phyloP scores from a whole-genome alignment of 2,797 vertebrate species.

The Phrynocephalus guinanensis region DNA sequence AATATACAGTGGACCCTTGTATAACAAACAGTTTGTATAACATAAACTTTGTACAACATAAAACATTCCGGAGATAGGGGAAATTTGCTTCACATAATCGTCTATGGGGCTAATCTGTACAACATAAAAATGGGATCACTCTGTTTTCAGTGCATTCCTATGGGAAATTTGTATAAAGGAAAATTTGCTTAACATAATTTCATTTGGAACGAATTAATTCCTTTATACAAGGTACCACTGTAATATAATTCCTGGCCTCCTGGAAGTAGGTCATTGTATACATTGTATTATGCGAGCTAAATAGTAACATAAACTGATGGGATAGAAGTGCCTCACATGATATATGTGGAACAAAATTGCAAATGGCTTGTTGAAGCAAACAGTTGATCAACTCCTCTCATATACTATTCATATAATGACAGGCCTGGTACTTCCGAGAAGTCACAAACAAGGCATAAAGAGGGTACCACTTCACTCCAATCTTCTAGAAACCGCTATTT shows the following conservation, averaged over 20 bases:
- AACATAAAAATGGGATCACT: too few species aligned
- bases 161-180: too few species aligned
- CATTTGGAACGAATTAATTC: too few species aligned
- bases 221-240: too few species aligned
- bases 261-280: neutral
- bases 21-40: too few species aligned
- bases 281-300: neutral
- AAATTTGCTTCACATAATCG: too few species aligned
- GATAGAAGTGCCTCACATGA: neutral
- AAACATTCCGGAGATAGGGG: too few species aligned
- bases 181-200: too few species aligned
- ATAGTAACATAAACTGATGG: neutral
- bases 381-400: neutral
- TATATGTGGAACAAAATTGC: neutral
- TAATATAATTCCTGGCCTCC: neutral
- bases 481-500: neutral
- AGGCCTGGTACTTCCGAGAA: neutral
- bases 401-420: neutral
- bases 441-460: neutral
- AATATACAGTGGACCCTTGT: too few species aligned
- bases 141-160: too few species aligned
- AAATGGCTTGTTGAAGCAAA: slow-evolving; percentile 1
- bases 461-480: neutral
- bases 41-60: too few species aligned
- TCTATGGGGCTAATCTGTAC: too few species aligned